A percentile compares a stretch with the other conserved stretches of the same genome.
Conservation (phyloP, 2,797 vertebrate species). For the Orientallactaga sibirica region DNA sequence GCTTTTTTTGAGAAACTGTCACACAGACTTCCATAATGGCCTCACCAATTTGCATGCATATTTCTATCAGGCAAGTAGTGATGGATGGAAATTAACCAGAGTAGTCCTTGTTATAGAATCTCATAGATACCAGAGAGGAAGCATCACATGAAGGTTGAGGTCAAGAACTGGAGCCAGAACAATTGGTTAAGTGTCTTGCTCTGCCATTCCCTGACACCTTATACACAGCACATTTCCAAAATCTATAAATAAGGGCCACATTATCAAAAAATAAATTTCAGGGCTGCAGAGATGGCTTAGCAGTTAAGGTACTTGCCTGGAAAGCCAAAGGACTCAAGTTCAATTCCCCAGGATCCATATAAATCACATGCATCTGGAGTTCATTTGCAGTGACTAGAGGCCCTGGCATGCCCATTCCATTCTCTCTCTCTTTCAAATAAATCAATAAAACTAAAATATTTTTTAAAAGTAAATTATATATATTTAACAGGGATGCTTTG, state of each 20-base stretch:
- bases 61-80: neutral
- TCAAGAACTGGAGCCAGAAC: neutral
- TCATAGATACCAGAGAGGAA: neutral
- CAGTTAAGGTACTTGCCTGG: too few species aligned
- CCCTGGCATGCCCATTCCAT: too few species aligned
- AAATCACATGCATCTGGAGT: too few species aligned
- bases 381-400: too few species aligned
- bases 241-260: neutral
- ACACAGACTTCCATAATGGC: too few species aligned
- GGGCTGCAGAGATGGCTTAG: too few species aligned
- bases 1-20: too few species aligned
- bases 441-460: too few species aligned
- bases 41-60: neutral
- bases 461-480: too few species aligned
- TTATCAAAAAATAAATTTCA: neutral
- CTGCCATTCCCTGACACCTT: neutral
- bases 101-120: neutral
- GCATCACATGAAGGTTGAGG: rapidly evolving
- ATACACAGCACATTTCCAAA: neutral
- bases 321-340: too few species aligned
- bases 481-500: neutral
- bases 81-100: neutral
- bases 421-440: too few species aligned
- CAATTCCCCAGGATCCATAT: too few species aligned
- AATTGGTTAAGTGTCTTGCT: neutral